Evolutionary conservation across 2,888 invertebrate species (phyloP), one percentile per base, ranked within the genome.

Genomic region (Rotaria sp.): DNA sequence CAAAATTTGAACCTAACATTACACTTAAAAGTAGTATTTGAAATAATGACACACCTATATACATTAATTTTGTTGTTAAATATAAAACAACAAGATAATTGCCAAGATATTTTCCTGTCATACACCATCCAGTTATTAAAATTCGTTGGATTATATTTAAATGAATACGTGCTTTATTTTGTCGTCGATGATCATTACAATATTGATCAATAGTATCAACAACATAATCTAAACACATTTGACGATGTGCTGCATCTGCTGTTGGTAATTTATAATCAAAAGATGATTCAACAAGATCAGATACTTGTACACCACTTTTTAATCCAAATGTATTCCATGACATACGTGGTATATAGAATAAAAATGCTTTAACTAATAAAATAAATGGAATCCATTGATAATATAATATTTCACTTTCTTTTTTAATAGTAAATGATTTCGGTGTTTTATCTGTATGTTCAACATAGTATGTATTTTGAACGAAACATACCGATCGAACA

Each of bases 401-500:
- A 52, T 86, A 86, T 50, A 85, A 85, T 24, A 86, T 85, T 84
- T 86, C 85, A 30, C n/a, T 45, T 35, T 85, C 30, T 55, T 84
- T 75, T 26, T 85, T 59, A 10, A 45, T 50, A 13, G 80, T 57
- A 45, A 55, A 45, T 13, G 86, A 52, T 48, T 85, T 85, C 0
- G 86, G 86, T n/a, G 75, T 57, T 55, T 80, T 84, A 30, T 85
- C 57, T 15, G 85, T 55, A 55, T 85, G 86, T 59, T 86, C 55
- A n/a, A 86, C 85, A 59, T 85, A 86, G 26, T 86, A 86, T 1
- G 88, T 88, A 87, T 88, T 88, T 45, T 88, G 88, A 26, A 88
- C 87, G 88, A 88, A 88, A 86, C 88, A 88, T 67, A 88, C 87
- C 55, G 87, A 87, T 87, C 88, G 88, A 8, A 88, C 87, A 85